Base-by-base conservation (phyloP, 1,140 invertebrate species). In the Thaumatotibia leucotreta region DNA sequence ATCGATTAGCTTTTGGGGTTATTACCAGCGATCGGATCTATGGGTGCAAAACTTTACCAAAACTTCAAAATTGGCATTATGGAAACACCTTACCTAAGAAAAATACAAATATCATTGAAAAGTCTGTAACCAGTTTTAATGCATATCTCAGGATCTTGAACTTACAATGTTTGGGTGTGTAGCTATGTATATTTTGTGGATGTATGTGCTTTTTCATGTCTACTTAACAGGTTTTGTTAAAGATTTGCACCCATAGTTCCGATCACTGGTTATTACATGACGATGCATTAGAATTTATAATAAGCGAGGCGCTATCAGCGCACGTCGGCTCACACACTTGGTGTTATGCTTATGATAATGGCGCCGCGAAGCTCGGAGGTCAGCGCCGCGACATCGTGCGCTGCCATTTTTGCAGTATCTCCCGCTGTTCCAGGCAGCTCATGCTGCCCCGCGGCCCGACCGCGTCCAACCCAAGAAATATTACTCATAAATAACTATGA, bases 371-470 rank as follows among this genome's bases (percentile, higher is more conserved):
- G 64, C 61, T 32, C 58, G 66, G 70, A 20, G 79, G 81, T 79
- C 79, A 76, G 62, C 50, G 35, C 70, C 69, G 68, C 73, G 75
- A 86, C 79, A 80, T 83, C 84, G 83, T 85, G 83, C 73, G 75
- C 64, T 31, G 72, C 80, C 79, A 83, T 83, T 86, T 79, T 82
- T 80, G 73, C 74, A 64, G 24, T 77, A 77, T 75, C 73, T 75
- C 77, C 73, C 72, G 72, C 73, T 77, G 78, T 70, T 74, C 63
- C 58, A 63, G 58, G 23, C 67, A 49, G 39, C 67, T 64, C 63
- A 39, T 63, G 61, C 50, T 66, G 68, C 72, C 67, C 74, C 64
- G 66, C 58, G 67, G 67, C 64, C 64, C 14, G 35, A 49, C 66
- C 69, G 54, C 72, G 66, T 69, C 50, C 58, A 69, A 70, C 39